Conservation (phyloP, 2,888 invertebrate genomes). For the Neoscelio sp. region DNA sequence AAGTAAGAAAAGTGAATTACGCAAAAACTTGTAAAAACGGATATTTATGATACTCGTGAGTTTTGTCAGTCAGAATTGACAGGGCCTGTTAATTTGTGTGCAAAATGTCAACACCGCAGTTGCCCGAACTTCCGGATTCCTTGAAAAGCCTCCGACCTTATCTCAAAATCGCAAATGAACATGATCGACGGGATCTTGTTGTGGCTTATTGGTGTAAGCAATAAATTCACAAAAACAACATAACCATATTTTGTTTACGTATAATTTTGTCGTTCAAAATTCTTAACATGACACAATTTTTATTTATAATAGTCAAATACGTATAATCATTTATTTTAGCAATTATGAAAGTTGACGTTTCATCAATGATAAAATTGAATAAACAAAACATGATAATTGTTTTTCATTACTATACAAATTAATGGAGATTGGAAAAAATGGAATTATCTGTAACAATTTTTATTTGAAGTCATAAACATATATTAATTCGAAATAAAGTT, state of each 20-base stretch:
- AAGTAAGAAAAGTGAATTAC: conserved; percentile 30
- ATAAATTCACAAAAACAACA: conserved; percentile 25
- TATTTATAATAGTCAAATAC: neutral
- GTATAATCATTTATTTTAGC: neutral
- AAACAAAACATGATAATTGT: too few relatives aligned
- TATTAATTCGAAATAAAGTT: too few relatives aligned
- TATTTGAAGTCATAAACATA: too few relatives aligned
- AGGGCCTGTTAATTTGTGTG: neutral
- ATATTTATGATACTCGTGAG: neutral
- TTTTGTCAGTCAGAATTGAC: conserved; percentile 3
- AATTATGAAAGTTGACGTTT: neutral
- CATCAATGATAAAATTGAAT: too few relatives aligned
- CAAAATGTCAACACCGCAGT: conserved; percentile 80
- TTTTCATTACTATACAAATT: too few relatives aligned
- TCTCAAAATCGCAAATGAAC: conserved; percentile 95
- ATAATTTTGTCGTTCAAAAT: conserved; percentile 1
- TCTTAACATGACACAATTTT: neutral
- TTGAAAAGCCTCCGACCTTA: conserved; percentile 95
- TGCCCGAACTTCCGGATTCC: conserved; percentile 90
- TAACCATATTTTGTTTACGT: conserved; percentile 28
- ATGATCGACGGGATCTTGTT: conserved; percentile 94
- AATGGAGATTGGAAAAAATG: too few relatives aligned
- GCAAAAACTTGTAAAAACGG: conserved; percentile 26
- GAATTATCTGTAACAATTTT: too few relatives aligned
- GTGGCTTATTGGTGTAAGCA: conserved; percentile 95